A percentile compares a stretch with the other conserved stretches of the same genome.
Evolutionary conservation across 2,797 vertebrate species (phyloP).

Genomic region (Meda fulgida): DNA sequence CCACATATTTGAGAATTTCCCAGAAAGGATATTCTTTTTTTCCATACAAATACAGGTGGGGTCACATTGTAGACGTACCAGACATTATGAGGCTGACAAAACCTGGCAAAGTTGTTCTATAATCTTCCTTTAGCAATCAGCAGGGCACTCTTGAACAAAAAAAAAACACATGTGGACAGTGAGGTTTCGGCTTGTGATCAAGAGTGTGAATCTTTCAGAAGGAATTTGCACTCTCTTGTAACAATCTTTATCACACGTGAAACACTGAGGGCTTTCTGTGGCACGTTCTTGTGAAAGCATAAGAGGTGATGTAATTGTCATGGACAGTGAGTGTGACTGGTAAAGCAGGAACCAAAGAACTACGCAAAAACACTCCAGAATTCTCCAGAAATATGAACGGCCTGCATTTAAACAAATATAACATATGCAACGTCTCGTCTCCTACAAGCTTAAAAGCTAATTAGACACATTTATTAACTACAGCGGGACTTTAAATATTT

Average conservation of each 20-base stretch:
- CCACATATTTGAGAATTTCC: background rate
- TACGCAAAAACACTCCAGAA: background rate
- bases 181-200: background rate
- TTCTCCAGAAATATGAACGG: background rate
- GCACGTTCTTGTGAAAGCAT: conserved; percentile 23
- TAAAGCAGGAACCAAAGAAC: background rate
- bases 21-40: background rate
- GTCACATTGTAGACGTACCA: conserved; percentile 22
- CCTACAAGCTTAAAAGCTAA: background rate
- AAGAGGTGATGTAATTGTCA: conserved; percentile 57
- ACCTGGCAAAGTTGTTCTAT: conserved; percentile 6
- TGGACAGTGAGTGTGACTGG: conserved; percentile 42
- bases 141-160: background rate
- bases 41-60: conserved; percentile 4
- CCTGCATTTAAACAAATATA: background rate
- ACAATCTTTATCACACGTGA: conserved; percentile 17
- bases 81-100: background rate
- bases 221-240: conserved; percentile 3
- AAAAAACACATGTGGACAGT: background rate
- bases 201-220: background rate
- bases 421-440: background rate
- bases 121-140: conserved; percentile 14
- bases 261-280: conserved; percentile 3
- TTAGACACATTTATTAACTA: too few species aligned
- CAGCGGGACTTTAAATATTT: too few species aligned